Conservation (phyloP, 1,140 invertebrate genomes). For the Apis laboriosa region DNA sequence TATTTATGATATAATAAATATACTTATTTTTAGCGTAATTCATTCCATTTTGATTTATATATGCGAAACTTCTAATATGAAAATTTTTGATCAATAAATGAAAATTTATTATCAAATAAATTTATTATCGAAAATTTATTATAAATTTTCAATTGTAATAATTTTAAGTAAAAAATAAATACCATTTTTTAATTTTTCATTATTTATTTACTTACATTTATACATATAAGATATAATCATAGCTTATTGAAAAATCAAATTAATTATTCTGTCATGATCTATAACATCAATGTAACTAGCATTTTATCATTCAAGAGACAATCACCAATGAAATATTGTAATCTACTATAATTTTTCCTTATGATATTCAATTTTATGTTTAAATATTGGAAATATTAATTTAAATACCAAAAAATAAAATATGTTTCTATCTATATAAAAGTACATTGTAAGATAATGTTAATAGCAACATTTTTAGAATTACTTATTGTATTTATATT, state of each 20-base stretch:
- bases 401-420: slow-evolving; percentile 4
- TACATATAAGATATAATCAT: slow-evolving; percentile 19
- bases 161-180: background rate
- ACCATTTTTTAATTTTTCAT: background rate
- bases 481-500: background rate
- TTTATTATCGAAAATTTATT: too few relatives aligned
- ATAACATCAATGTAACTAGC: background rate
- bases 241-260: slow-evolving; percentile 26
- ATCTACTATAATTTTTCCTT: background rate
- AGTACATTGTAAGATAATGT: slow-evolving; percentile 5
- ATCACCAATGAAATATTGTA: background rate
- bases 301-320: background rate
- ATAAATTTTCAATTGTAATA: too few relatives aligned
- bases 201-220: slow-evolving; percentile 33
- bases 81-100: too few relatives aligned
- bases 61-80: too few relatives aligned
- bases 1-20: too few relatives aligned
- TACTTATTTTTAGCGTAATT: too few relatives aligned
- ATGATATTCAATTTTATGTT: background rate
- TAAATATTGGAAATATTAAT: background rate
- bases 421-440: background rate
- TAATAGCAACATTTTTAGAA: background rate
- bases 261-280: background rate
- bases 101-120: too few relatives aligned
- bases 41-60: too few relatives aligned